phyloP scores from a whole-genome alignment of 2,113 vertebrate genomes.

The Tetraodon nigroviridis region DNA sequence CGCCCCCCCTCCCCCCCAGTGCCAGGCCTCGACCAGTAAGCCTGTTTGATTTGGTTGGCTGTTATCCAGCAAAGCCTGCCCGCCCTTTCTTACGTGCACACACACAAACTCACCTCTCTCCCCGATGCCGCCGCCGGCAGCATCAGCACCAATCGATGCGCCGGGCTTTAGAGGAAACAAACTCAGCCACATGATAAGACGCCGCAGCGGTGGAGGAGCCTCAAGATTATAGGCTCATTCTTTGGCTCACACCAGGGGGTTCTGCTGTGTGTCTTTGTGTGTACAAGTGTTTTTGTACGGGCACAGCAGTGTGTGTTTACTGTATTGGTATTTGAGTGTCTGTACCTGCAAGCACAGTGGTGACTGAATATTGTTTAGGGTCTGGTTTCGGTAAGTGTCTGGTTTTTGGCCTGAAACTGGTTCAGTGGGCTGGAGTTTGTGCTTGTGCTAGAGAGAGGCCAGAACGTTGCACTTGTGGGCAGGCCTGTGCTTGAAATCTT shows the following conservation, averaged over 20 bases:
- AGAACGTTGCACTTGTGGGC: conserved; percentile 45
- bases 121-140: conserved; percentile 50
- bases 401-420: conserved; percentile 27
- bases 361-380: conserved; percentile 7
- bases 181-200: conserved; percentile 66
- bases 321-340: conserved; percentile 25
- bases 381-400: conserved; percentile 24
- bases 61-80: conserved; percentile 63
- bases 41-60: conserved; percentile 68
- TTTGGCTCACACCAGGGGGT: conserved; percentile 43
- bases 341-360: conserved; percentile 27
- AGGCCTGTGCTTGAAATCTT: conserved; percentile 58
- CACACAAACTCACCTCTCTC: conserved; percentile 12
- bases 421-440: conserved; percentile 34
- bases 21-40: conserved; percentile 63
- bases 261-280: conserved; percentile 22
- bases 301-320: conserved; percentile 6
- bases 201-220: conserved; percentile 50
- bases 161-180: conserved; percentile 66
- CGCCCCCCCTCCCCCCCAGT: conserved; percentile 42
- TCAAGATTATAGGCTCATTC: conserved; percentile 59
- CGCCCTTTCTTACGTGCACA: background rate
- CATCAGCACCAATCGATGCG: conserved; percentile 64
- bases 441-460: conserved; percentile 12
- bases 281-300: conserved; percentile 17